Evolutionary conservation across 2,888 invertebrate genomes (phyloP).

Genomic region (Leptinotarsa peninsularis): DNA sequence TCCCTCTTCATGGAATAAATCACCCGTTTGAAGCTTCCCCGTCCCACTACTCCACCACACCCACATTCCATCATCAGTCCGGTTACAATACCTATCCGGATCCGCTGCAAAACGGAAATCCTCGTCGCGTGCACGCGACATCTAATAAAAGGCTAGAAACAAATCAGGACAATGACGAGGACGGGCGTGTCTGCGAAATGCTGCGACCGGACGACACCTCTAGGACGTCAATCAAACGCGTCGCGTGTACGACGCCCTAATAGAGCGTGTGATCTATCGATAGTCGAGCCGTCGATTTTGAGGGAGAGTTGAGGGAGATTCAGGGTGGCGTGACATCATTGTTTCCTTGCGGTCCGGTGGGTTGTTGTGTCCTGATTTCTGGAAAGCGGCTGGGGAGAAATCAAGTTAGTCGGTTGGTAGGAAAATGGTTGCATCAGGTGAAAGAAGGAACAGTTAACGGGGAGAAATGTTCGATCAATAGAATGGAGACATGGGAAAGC

Average conservation of each 20-base stretch:
- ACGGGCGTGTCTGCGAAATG: constrained; percentile 8
- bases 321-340: constrained; percentile 5
- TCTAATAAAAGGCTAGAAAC: constrained; percentile 21
- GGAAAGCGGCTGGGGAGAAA: neutral
- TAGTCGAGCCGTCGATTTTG: constrained; percentile 7
- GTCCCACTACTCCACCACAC: too few species aligned
- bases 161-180: constrained; percentile 18
- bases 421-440: neutral
- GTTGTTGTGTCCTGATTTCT: neutral
- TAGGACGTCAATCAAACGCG: constrained; percentile 22
- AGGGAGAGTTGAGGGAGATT: constrained; percentile 1
- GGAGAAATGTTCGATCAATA: too few species aligned
- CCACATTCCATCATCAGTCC: neutral
- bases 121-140: constrained; percentile 14
- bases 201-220: constrained; percentile 22
- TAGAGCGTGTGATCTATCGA: constrained; percentile 19
- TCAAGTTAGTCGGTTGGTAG: neutral
- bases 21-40: too few species aligned
- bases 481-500: too few species aligned
- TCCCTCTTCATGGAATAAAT: too few species aligned
- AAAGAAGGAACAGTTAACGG: neutral
- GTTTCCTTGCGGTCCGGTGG: neutral
- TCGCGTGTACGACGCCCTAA: constrained; percentile 18
- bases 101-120: constrained; percentile 3
- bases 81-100: neutral